Evolutionary conservation across 2,113 vertebrate genomes (phyloP), one percentile per base, ranked within the genome.

Genomic region (Ciconia stormi): DNA sequence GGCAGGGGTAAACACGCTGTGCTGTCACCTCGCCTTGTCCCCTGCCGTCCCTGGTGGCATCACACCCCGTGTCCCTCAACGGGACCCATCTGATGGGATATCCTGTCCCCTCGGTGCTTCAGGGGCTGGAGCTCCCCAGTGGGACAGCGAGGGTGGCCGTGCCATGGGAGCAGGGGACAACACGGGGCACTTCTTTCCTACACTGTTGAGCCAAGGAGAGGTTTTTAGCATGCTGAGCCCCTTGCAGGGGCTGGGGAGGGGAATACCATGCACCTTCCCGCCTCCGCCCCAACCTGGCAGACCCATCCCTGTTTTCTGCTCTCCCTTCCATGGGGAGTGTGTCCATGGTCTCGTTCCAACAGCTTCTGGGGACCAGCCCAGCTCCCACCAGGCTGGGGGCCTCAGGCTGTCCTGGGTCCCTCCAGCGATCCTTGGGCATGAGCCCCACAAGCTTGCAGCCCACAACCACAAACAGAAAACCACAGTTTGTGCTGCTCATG

Each of bases 101-200:
- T 66, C 70, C 62, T 36, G 18, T 30, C 6, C 11, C 8, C 49
- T 46, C 44, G 44, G 17, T 46, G 44, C 44, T 46, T 46, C 44
- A 46, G 44, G 44, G 44, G 44, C 44, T 40, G 1, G 3, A 71
- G 11, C 46, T 82, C 30, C 30, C 1, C 0, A 0, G 9, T 34
- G 73, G 18, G 80, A 42, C 63, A 53, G 40, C 0, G 6, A 62
- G 30, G 56, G 36, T 53, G 67, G 10, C 26, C 1, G 0, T 17
- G 52, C 16, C 8, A 2, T 7, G 58, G 42, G 40, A 76, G 27
- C 22, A 62, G 32, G 1, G 13, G 25, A 36, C 26, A 36, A 34
- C 3, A 3, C 0, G 7, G 17, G 34, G 1, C 26, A 8, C 4
- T 17, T 62, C 34, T 85, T 63, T 67, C 52, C 40, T 32, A 36